phyloP scores from a whole-genome alignment of 2,888 invertebrate genomes.

The Phortica okadai region DNA sequence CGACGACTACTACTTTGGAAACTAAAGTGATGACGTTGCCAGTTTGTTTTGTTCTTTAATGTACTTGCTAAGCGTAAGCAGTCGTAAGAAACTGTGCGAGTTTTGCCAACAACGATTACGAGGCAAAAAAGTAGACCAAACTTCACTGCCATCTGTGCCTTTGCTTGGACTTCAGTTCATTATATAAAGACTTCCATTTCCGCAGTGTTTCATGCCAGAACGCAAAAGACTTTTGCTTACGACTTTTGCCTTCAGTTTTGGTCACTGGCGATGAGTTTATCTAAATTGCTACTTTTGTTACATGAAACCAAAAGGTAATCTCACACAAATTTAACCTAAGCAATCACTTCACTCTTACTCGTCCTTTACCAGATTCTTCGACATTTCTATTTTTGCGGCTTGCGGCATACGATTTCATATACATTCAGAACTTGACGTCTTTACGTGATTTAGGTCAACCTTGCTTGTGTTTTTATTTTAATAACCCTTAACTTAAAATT shows the following conservation, averaged over 20 bases:
- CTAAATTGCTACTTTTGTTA: conserved; percentile 58
- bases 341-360: background rate
- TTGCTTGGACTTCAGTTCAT: background rate
- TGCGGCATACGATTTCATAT: background rate
- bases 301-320: conserved; percentile 14
- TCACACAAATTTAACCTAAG: background rate
- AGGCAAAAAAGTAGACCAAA: background rate
- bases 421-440: conserved; percentile 7
- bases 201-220: too few species aligned
- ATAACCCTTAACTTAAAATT: background rate
- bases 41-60: conserved; percentile 2
- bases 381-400: background rate
- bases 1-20: background rate
- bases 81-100: background rate
- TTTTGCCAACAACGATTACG: conserved; percentile 8
- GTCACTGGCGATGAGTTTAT: conserved; percentile 59
- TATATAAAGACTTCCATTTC: background rate
- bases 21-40: conserved; percentile 17
- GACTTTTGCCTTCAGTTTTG: background rate
- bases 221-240: background rate
- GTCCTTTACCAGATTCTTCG: background rate
- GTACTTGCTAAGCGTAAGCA: background rate
- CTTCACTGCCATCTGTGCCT: background rate
- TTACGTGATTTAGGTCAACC: conserved; percentile 25
- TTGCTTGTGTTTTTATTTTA: conserved; percentile 24